Evolutionary conservation across 2,113 vertebrate genomes (phyloP).

Genomic region (Cyrtonyx montezumae): DNA sequence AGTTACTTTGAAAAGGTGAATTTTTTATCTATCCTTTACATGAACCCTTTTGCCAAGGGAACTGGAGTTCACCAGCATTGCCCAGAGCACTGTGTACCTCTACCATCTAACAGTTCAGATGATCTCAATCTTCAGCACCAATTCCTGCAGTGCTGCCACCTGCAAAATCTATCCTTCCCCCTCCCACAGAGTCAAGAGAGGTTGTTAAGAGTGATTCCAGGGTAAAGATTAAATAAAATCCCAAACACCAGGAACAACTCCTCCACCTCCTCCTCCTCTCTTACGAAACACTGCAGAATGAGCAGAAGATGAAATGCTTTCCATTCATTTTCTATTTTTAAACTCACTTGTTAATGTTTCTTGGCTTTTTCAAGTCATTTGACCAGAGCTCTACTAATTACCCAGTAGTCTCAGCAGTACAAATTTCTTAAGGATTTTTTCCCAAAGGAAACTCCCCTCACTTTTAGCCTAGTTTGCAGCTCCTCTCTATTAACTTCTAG

Average conservation of each 20-base stretch:
- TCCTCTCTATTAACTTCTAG: neutral
- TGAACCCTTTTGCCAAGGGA: neutral
- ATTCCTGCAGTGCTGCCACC: neutral
- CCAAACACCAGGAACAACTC: neutral
- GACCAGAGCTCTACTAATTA: conserved; percentile 39
- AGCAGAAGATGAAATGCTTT: conserved; percentile 32
- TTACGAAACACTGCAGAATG: conserved; percentile 46
- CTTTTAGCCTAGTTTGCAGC: conserved; percentile 32
- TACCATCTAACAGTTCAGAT: neutral
- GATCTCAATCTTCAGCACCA: neutral
- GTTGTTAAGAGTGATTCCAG: neutral
- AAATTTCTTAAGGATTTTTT: conserved; percentile 31
- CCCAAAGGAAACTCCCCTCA: neutral
- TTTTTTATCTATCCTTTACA: neutral
- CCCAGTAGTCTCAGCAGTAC: neutral
- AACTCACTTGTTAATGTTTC: conserved; percentile 36
- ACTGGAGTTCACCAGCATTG: neutral
- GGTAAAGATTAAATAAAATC: conserved; percentile 36
- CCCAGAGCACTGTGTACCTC: neutral
- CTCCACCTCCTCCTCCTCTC: conserved; percentile 24
- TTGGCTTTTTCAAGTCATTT: conserved; percentile 42
- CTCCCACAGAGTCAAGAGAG: neutral
- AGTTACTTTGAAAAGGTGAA: neutral
- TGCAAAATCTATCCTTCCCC: neutral
- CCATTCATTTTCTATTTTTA: conserved; percentile 55